These are phyloP conservation scores for Camponotus pennsylvanicus DNA, from an alignment of 1,140 invertebrate species.

Conservation along the genomic window DNA sequence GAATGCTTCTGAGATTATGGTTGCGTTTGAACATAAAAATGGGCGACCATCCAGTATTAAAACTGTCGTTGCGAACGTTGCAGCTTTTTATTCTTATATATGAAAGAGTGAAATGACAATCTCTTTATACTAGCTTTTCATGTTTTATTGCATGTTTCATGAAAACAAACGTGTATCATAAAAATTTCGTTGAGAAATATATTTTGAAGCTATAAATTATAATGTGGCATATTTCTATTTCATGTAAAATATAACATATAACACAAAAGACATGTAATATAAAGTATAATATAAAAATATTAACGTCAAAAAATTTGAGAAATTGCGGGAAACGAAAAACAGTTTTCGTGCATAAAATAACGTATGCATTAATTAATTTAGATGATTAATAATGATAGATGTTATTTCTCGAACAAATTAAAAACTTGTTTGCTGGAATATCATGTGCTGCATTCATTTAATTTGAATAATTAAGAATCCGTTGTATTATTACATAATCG, in stretches of 20 bases:
- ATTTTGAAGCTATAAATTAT: conserved; percentile 24
- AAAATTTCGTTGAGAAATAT: conserved; percentile 4
- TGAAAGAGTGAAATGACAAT: neutral
- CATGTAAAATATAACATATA: neutral
- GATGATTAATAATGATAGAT: conserved; percentile 60
- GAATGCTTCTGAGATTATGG: conserved; percentile 23
- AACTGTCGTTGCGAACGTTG: neutral
- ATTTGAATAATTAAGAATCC: conserved; percentile 58
- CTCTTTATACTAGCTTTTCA: neutral
- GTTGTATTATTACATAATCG: conserved; percentile 30
- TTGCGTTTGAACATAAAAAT: conserved; percentile 33
- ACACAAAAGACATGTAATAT: neutral
- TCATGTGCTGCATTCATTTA: conserved; percentile 26
- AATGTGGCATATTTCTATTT: neutral
- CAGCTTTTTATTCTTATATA: neutral
- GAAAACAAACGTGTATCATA: neutral
- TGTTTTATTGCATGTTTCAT: conserved; percentile 4
- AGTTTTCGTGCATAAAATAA: conserved; percentile 20
- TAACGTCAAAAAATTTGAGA: conserved; percentile 35
- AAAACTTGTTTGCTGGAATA: conserved; percentile 41
- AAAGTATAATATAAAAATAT: conserved; percentile 25
- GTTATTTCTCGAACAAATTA: conserved; percentile 56
- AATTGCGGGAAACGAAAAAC: conserved; percentile 35
- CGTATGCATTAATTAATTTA: conserved; percentile 59
- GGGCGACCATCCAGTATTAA: conserved; percentile 7